Conservation (phyloP, 1,140 invertebrate genomes). For the Pseudoatta argentina region DNA sequence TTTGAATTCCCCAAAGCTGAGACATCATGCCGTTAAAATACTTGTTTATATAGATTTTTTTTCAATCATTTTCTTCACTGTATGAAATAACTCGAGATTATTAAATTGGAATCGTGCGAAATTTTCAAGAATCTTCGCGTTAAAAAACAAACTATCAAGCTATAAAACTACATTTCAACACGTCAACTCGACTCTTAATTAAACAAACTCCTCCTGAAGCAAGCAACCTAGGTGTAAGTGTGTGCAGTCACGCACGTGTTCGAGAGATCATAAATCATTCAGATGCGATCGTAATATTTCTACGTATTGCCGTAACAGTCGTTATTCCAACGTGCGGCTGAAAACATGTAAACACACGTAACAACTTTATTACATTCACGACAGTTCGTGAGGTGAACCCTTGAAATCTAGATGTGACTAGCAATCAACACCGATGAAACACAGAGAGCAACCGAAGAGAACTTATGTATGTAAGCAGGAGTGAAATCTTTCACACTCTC, state of each 20-base stretch:
- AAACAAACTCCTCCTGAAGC: neutral
- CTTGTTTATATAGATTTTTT: neutral
- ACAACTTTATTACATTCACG: neutral
- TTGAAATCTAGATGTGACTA: slow-evolving; percentile 11
- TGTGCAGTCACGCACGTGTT: neutral
- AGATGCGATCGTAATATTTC: slow-evolving; percentile 15
- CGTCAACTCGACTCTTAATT: slow-evolving; percentile 28
- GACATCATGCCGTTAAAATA: neutral
- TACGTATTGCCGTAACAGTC: neutral
- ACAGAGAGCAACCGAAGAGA: neutral
- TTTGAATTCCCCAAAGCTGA: neutral
- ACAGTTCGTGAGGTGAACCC: neutral
- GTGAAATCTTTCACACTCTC: slow-evolving; percentile 5
- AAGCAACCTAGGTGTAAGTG: neutral
- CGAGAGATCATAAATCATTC: slow-evolving; percentile 34
- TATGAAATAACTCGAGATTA: neutral
- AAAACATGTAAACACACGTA: slow-evolving; percentile 21
- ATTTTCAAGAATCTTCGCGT: neutral
- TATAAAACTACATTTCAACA: neutral
- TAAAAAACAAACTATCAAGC: neutral
- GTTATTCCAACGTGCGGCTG: neutral
- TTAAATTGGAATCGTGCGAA: neutral
- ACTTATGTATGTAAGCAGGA: slow-evolving; percentile 15
- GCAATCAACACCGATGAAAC: neutral
- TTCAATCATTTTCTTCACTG: neutral